Conservation (phyloP, 2,113 vertebrate genomes). For the Excalfactoria chinensis region DNA sequence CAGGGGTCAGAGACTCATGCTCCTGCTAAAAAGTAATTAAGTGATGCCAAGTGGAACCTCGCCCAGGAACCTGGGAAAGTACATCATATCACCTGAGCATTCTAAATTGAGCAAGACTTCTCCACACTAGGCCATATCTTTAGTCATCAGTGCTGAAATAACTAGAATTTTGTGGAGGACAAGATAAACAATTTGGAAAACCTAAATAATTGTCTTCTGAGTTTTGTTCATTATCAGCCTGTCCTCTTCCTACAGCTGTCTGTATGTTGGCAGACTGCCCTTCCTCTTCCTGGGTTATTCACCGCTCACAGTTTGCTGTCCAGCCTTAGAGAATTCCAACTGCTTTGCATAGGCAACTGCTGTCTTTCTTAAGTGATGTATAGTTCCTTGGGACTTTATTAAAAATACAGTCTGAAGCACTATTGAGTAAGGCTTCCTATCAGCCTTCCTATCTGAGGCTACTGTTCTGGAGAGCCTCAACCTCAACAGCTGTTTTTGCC, state of each 20-base stretch:
- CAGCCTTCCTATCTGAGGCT: not conserved
- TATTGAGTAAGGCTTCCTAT: not conserved
- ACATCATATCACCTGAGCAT: not conserved
- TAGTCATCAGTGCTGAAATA: not conserved
- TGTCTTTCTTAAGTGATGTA: not conserved
- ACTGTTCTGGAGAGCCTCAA: not conserved
- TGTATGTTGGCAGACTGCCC: not conserved
- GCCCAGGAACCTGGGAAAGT: not conserved
- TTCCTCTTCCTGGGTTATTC: constrained; percentile 1
- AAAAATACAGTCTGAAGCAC: not conserved
- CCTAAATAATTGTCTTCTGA: not conserved
- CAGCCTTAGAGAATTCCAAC: not conserved
- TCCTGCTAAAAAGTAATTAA: not conserved
- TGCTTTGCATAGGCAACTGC: not conserved
- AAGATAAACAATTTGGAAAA: not conserved
- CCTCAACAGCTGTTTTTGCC: not conserved
- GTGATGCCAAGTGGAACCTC: not conserved
- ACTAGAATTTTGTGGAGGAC: not conserved
- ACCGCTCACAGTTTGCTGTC: not conserved
- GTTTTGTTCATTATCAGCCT: not conserved
- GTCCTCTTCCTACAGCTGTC: constrained; percentile 8
- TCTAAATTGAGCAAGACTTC: not conserved
- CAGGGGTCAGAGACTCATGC: not conserved
- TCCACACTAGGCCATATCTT: not conserved
- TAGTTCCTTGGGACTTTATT: not conserved